Evolutionary conservation across 1,140 invertebrate genomes (phyloP), one percentile per base, ranked within the genome.

Genomic region (Halotydeus destructor): DNA sequence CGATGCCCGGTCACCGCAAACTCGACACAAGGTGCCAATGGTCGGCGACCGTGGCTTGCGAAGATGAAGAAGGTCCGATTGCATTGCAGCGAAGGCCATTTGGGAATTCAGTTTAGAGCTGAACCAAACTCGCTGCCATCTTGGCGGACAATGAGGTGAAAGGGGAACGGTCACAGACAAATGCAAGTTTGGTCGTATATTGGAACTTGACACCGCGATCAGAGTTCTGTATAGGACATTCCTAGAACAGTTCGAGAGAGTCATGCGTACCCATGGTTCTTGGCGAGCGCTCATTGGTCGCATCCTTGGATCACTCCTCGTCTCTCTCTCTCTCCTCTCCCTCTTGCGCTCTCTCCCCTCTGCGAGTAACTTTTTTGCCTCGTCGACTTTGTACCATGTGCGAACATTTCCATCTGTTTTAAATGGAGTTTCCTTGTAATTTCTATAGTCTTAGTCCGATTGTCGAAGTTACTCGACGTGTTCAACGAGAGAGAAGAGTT

Each of bases 1-100:
- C 0, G 80, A 85, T 14, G 83, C 81, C 59, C 83, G 80, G 63
- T 88, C 83, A 0, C 81, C 81, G 54, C 82, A 89, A 3, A 89
- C 78, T 50, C 71, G 69, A 54, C 76, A 77, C 22, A 67, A 43
- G 24, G 16, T 14, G 12, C 16, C 11, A 12, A 14, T 44, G 14
- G 23, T 30, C 28, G 28, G n/a, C 14, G 9, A 30, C 28, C 14
- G 28, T 30, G 28, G n/a, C 14, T 14, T 30, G 9, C 28, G n/a
- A 9, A 9, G n/a, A 30, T 9, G n/a, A 30, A 9, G 28, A 30
- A 30, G 9, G 28, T 14, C 14, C 9, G 28, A 9, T 30, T 30
- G 28, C 14, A 9, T 9, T 16, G n/a, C 16, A 24, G 21, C 14
- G 22, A 6, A 8, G 14, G 19, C 19, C 12, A 37, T 14, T 37